These are phyloP conservation scores for Lasioglossum albipes DNA, from an alignment of 1,140 invertebrate species.

Conservation along the genomic window DNA sequence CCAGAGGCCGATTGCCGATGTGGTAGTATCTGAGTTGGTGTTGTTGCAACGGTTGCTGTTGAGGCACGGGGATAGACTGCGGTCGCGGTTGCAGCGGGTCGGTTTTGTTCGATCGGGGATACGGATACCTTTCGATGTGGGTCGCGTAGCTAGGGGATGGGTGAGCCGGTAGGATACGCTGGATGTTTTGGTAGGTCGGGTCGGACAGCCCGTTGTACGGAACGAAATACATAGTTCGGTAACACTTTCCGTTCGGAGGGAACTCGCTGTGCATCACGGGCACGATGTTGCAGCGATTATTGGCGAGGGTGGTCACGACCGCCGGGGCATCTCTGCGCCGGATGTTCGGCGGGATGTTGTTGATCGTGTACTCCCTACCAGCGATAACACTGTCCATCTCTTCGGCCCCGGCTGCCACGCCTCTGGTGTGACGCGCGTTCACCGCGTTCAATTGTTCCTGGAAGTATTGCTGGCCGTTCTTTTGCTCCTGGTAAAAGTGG, in stretches of 20 bases:
- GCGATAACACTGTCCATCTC: conserved; percentile 40
- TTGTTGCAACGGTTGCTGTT: conserved; percentile 23
- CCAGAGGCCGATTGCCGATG: conserved; percentile 49
- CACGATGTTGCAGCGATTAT: conserved; percentile 63
- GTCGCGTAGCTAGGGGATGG: conserved; percentile 74
- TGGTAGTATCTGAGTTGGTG: conserved; percentile 60
- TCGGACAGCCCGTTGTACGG: conserved; percentile 83
- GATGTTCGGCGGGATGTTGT: conserved; percentile 62
- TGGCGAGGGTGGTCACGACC: conserved; percentile 52
- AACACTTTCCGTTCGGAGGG: conserved; percentile 72
- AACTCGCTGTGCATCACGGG: conserved; percentile 47
- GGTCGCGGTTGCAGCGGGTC: conserved; percentile 53
- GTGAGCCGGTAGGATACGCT: conserved; percentile 75
- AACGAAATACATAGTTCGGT: conserved; percentile 86
- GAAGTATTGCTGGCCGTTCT: conserved; percentile 62
- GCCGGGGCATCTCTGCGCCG: conserved; percentile 61
- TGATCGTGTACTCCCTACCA: conserved; percentile 59
- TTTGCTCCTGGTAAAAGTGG: conserved; percentile 62
- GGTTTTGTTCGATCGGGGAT: conserved; percentile 64
- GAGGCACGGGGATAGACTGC: conserved; percentile 16
- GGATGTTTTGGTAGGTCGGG: conserved; percentile 78
- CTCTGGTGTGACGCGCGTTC: conserved; percentile 62
- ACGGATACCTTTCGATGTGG: conserved; percentile 77
- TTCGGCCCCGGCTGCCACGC: conserved; percentile 66
- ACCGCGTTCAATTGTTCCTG: conserved; percentile 54